Conservation (phyloP, 2,797 vertebrate species). For the Characodon lateralis region DNA sequence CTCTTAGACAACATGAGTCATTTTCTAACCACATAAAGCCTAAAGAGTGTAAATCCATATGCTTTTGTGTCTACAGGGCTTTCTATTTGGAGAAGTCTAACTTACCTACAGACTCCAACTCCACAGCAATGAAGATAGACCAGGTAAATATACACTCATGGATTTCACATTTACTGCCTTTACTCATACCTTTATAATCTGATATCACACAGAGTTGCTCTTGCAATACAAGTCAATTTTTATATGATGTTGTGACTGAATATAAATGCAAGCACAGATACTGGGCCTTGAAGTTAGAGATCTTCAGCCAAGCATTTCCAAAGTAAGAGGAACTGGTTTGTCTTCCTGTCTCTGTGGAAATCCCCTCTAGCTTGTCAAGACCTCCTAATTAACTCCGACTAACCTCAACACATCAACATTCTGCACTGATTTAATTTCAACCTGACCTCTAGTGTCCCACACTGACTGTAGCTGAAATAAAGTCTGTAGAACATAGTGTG, state of each 20-base stretch:
- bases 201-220: constrained; percentile 22
- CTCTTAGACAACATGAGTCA: constrained; percentile 42
- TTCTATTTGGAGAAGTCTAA: constrained; percentile 99
- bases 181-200: constrained; percentile 6
- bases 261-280: constrained; percentile 83
- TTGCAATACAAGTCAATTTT: constrained; percentile 49
- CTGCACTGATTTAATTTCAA: constrained; percentile 43
- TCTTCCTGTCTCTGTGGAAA: constrained; percentile 46
- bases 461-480: constrained; percentile 63
- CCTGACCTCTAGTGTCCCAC: constrained; percentile 31
- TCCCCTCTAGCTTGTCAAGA: constrained; percentile 43
- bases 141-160: constrained; percentile 83
- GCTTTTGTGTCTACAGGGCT: constrained; percentile 80
- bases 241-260: constrained; percentile 74
- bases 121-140: constrained; percentile 96
- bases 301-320: constrained; percentile 77
- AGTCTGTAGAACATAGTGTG: constrained; percentile 40
- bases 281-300: constrained; percentile 83
- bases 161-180: background rate
- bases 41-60: constrained; percentile 27
- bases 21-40: constrained; percentile 7
- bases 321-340: constrained; percentile 74
- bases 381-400: constrained; percentile 68
- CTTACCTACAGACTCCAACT: constrained; percentile 91
- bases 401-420: constrained; percentile 59